phyloP scores from a whole-genome alignment of 2,797 vertebrate genomes.

The Girardinus metallicus region DNA sequence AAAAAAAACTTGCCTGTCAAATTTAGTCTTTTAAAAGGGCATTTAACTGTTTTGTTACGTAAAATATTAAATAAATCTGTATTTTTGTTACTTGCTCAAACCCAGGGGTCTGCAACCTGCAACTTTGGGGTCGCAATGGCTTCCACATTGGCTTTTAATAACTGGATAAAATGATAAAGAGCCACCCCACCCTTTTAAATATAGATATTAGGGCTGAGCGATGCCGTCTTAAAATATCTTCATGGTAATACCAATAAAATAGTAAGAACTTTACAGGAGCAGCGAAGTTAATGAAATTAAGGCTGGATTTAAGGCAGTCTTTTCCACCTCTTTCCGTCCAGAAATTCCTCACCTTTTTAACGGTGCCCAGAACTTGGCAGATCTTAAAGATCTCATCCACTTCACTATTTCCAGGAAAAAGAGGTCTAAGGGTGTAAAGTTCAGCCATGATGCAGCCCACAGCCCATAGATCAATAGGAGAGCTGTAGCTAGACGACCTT shows the following conservation, averaged over 20 bases:
- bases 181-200: no score
- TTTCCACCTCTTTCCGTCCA: slow-evolving; percentile 7
- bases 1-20: not conserved
- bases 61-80: not conserved
- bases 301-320: not conserved
- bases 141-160: no score
- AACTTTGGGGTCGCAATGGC: no score
- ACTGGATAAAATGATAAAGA: no score
- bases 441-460: slow-evolving; percentile 99
- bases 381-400: slow-evolving; percentile 99
- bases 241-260: no score
- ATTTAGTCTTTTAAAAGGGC: not conserved
- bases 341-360: slow-evolving; percentile 87
- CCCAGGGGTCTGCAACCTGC: no score
- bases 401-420: slow-evolving; percentile 97
- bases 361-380: slow-evolving; percentile 97
- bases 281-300: not conserved
- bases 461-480: slow-evolving; percentile 97
- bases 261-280: no score
- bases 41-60: not conserved
- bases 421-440: slow-evolving; percentile 93
- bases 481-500: slow-evolving; percentile 91
- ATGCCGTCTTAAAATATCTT: no score
- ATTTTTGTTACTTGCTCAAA: not conserved
- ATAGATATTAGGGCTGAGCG: no score